Conservation (phyloP, 2,888 invertebrate species). For the Megalurothrips usitatus region DNA sequence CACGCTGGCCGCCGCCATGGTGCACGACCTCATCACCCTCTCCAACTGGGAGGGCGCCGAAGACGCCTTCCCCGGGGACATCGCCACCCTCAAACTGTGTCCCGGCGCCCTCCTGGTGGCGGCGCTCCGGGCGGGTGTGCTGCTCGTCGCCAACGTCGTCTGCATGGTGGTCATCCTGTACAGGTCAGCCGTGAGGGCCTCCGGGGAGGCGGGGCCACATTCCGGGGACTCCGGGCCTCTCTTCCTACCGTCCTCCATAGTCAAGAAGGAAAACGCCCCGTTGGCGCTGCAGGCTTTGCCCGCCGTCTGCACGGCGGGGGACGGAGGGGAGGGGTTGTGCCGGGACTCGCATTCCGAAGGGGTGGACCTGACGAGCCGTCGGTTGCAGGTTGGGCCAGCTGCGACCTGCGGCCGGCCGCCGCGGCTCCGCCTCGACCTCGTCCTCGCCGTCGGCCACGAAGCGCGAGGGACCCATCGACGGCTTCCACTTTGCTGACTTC, state of each 20-base stretch:
- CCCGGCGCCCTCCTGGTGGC: background rate
- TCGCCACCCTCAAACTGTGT: background rate
- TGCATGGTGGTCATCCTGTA: background rate
- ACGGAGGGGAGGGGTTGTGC: too few relatives aligned
- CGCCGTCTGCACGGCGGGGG: too few relatives aligned
- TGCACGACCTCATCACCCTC: background rate
- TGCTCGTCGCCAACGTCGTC: background rate
- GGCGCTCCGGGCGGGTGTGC: background rate
- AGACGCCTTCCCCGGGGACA: background rate
- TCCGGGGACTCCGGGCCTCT: too few relatives aligned
- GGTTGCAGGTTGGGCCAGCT: background rate
- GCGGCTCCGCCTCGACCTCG: too few relatives aligned
- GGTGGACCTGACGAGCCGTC: too few relatives aligned
- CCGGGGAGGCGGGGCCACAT: too few relatives aligned
- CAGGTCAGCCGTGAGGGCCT: background rate
- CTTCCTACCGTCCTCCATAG: too few relatives aligned
- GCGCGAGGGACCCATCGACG: slow-evolving; percentile 3
- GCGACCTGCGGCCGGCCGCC: too few relatives aligned
- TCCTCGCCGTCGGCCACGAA: background rate
- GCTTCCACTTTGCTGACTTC: background rate
- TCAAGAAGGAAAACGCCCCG: too few relatives aligned
- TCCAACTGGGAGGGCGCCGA: background rate
- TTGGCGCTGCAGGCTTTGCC: too few relatives aligned
- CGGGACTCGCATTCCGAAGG: too few relatives aligned
- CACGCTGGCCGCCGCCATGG: background rate